A percentile compares a stretch with the other conserved stretches of the same genome.
These are phyloP conservation scores for Coptotermes formosanus DNA, from an alignment of 1,140 invertebrate species.

Conservation along the genomic window DNA sequence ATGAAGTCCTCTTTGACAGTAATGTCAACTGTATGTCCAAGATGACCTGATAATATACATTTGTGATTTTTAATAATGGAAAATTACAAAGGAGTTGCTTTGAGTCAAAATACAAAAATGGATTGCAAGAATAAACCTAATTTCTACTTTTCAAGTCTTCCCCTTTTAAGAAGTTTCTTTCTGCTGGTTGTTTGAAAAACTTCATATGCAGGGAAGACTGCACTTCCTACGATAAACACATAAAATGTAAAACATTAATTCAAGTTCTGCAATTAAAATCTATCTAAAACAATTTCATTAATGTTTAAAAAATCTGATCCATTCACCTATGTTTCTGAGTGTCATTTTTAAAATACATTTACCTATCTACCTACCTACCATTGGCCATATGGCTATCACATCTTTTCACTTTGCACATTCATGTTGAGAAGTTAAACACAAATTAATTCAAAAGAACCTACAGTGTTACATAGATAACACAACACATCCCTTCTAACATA, in stretches of 20 bases:
- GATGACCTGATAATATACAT: too few relatives aligned
- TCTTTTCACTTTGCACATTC: not conserved
- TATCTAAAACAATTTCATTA: not conserved
- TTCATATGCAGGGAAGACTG: too few relatives aligned
- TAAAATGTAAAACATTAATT: not conserved
- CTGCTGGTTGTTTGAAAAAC: too few relatives aligned
- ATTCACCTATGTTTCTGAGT: too few relatives aligned
- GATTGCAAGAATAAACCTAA: too few relatives aligned
- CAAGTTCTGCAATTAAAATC: not conserved
- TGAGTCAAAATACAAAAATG: too few relatives aligned
- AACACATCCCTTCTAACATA: not conserved
- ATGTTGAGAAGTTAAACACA: not conserved
- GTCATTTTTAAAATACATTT: not conserved
- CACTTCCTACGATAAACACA: not conserved
- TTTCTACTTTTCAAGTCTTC: too few relatives aligned
- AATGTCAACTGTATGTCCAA: too few relatives aligned
- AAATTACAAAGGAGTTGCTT: too few relatives aligned
- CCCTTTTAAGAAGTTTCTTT: too few relatives aligned
- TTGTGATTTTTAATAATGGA: too few relatives aligned
- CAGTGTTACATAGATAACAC: not conserved
- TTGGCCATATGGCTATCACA: not conserved
- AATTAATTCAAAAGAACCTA: not conserved
- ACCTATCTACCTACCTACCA: not conserved
- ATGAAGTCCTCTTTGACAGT: too few relatives aligned
- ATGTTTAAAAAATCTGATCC: not conserved